phyloP scores from a whole-genome alignment of 2,888 invertebrate genomes.

The Cheilosia vulpina region DNA sequence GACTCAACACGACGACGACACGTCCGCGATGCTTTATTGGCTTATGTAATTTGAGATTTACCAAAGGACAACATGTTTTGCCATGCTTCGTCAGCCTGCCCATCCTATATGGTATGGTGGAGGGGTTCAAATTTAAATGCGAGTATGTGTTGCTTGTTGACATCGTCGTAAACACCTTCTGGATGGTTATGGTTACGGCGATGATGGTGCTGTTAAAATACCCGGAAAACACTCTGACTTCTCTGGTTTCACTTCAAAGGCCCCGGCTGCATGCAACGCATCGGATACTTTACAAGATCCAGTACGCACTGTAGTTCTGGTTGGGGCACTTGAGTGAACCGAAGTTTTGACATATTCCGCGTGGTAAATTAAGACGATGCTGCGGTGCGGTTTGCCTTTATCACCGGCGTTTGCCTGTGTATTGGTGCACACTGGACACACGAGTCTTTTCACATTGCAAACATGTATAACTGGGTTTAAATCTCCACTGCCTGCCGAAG shows the following conservation, averaged over 20 bases:
- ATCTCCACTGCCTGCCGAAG: slow-evolving; percentile 31
- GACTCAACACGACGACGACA: slow-evolving; percentile 29
- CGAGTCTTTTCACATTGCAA: slow-evolving; percentile 28
- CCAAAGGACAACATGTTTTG: slow-evolving; percentile 67
- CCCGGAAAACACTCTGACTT: slow-evolving; percentile 72
- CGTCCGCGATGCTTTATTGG: slow-evolving; percentile 53
- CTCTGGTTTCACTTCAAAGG: slow-evolving; percentile 76
- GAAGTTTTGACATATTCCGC: slow-evolving; percentile 70
- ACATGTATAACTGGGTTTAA: slow-evolving; percentile 18
- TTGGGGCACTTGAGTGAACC: slow-evolving; percentile 50
- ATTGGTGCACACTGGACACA: slow-evolving; percentile 55
- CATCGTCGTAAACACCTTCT: slow-evolving; percentile 71
- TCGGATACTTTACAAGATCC: slow-evolving; percentile 8
- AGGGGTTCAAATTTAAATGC: slow-evolving; percentile 31
- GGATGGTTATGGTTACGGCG: slow-evolving; percentile 42
- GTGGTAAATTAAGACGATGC: slow-evolving; percentile 55
- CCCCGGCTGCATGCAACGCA: slow-evolving; percentile 59
- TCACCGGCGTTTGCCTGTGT: slow-evolving; percentile 54
- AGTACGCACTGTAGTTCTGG: slow-evolving; percentile 3
- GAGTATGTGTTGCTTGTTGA: slow-evolving; percentile 71
- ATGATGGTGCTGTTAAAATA: slow-evolving; percentile 66
- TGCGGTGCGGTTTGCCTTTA: slow-evolving; percentile 35
- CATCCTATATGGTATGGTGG: background rate
- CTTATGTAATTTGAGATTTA: slow-evolving; percentile 69
- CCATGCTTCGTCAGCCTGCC: slow-evolving; percentile 53